Conservation (phyloP, 2,888 invertebrate genomes). For the Clusia tigrina region DNA sequence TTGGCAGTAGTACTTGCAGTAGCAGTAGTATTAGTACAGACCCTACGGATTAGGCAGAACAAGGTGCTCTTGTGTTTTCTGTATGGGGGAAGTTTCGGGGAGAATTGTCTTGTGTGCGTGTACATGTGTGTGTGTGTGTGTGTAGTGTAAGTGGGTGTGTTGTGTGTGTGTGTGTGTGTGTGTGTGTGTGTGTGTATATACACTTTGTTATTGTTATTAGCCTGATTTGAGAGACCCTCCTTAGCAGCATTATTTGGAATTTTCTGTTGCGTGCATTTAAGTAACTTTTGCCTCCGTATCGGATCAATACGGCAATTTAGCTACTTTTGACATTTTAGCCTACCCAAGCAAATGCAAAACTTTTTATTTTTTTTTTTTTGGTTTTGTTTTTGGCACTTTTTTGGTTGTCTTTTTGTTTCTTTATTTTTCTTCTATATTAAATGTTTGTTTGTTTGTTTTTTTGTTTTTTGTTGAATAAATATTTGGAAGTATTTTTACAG, state of each 20-base stretch:
- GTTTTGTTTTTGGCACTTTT: constrained; percentile 20
- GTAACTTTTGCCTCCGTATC: background rate
- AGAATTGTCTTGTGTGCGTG: background rate
- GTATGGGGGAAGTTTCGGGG: constrained; percentile 28
- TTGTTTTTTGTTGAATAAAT: too few relatives aligned
- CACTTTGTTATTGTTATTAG: background rate
- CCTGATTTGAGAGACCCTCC: constrained; percentile 7
- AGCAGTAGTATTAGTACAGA: constrained; percentile 20
- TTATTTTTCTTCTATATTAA: constrained; percentile 18
- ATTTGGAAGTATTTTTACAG: too few relatives aligned
- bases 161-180: background rate
- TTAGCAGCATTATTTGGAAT: constrained; percentile 15
- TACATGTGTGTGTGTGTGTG: background rate
- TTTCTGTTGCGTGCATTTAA: background rate
- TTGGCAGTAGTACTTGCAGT: constrained; percentile 59
- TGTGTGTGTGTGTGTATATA: background rate
- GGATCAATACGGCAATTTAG: constrained; percentile 15
- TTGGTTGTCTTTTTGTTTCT: constrained; percentile 12
- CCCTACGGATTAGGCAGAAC: constrained; percentile 38
- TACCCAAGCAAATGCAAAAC: constrained; percentile 55
- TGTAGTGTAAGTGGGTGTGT: background rate
- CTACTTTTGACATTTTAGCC: constrained; percentile 23
- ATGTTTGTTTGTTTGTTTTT: too few relatives aligned
- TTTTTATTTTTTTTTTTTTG: constrained; percentile 14
- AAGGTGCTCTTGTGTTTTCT: constrained; percentile 52